Percentiles rank a stretch among this genome's conserved stretches.
Conservation (phyloP, 2,113 vertebrate genomes). For the Leucosticte australis region DNA sequence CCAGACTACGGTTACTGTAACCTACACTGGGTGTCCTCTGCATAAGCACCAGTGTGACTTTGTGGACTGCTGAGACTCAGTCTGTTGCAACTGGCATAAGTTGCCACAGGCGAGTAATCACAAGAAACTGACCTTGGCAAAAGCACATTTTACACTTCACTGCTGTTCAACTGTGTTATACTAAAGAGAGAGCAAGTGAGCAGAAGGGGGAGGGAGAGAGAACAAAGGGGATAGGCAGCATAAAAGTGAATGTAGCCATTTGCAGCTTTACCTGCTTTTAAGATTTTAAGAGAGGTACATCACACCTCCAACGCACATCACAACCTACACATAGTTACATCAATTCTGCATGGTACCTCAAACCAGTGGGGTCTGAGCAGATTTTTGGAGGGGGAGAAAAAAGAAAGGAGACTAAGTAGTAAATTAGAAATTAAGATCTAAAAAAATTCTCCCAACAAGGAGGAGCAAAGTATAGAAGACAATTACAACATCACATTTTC, state of each 20-base stretch:
- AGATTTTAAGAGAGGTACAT: neutral
- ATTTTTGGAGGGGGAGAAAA: accelerated
- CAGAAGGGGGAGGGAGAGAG: neutral
- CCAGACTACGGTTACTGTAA: conserved; percentile 31
- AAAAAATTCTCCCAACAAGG: neutral
- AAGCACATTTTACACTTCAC: conserved; percentile 73
- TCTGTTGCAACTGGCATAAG: conserved; percentile 75
- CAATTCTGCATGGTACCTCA: neutral
- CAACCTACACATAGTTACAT: neutral
- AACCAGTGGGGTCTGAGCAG: neutral
- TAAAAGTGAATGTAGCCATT: neutral
- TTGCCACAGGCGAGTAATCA: conserved; percentile 70
- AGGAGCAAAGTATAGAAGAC: neutral
- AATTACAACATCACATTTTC: neutral
- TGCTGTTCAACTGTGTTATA: conserved; percentile 59
- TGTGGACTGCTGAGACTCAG: conserved; percentile 72
- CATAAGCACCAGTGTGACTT: conserved; percentile 69
- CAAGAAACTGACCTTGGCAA: conserved; percentile 78
- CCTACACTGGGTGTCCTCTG: conserved; percentile 63
- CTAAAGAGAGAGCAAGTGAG: conserved; percentile 54
- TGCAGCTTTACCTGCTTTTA: neutral
- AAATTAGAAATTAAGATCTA: neutral
- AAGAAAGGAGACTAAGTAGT: neutral
- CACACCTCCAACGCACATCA: neutral
- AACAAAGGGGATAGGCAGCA: neutral